phyloP scores from a whole-genome alignment of 2,113 vertebrate genomes.

The Eretmochelys imbricata region DNA sequence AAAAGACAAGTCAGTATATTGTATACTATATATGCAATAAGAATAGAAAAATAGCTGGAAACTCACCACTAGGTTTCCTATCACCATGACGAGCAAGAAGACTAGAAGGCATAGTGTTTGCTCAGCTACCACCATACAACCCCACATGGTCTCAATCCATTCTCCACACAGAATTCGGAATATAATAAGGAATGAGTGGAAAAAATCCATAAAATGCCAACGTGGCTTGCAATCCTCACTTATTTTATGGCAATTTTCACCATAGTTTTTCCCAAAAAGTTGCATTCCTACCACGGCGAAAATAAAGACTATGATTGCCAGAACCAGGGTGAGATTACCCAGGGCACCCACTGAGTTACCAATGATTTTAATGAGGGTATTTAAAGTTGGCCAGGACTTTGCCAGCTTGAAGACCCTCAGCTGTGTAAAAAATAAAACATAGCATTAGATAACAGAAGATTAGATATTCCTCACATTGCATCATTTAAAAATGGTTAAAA shows the following conservation, averaged over 20 bases:
- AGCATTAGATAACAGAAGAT: neutral
- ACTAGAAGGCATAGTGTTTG: constrained; percentile 90
- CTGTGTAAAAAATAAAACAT: constrained; percentile 76
- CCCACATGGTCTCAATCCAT: constrained; percentile 99
- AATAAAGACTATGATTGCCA: constrained; percentile 97
- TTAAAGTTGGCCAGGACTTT: constrained; percentile 98
- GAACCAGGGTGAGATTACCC: constrained; percentile 94
- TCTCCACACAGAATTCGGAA: constrained; percentile 97
- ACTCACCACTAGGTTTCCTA: constrained; percentile 98
- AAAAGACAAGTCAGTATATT: neutral
- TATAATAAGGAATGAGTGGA: constrained; percentile 94
- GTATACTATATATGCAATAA: neutral
- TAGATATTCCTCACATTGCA: neutral
- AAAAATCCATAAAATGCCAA: constrained; percentile 98
- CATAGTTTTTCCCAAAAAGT: constrained; percentile 89
- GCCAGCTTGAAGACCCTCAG: constrained; percentile 97
- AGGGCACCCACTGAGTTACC: constrained; percentile 94
- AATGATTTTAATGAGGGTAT: constrained; percentile 98
- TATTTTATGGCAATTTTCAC: constrained; percentile 72
- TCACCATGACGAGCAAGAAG: constrained; percentile 96
- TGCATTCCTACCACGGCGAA: constrained; percentile 97
- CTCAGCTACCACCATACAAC: constrained; percentile 95
- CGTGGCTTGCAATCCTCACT: constrained; percentile 75
- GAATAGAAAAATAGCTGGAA: neutral
- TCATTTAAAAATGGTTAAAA: neutral